Conservation (phyloP, 2,888 invertebrate genomes). For the Papilio protenor region DNA sequence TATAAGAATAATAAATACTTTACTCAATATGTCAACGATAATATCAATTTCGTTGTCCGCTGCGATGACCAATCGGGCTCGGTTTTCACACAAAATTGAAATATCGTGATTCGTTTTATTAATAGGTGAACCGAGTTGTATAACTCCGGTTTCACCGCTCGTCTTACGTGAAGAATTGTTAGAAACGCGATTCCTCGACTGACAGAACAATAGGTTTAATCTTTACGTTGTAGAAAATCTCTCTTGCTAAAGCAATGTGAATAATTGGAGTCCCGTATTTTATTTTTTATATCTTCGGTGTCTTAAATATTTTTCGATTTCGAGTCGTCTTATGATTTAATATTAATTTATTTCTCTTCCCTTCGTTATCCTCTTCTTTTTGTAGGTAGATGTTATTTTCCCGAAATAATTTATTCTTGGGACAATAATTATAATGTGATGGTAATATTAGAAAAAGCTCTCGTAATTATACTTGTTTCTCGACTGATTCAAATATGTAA, state of each 20-base stretch:
- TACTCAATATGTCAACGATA: not conserved
- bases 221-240: conserved; percentile 69
- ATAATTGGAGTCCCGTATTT: conserved; percentile 50
- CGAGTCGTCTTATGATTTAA: conserved; percentile 27
- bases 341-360: conserved; percentile 29
- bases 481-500: not conserved
- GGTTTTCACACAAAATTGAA: conserved; percentile 66
- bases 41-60: conserved; percentile 50
- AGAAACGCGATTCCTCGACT: conserved; percentile 75
- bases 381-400: not conserved
- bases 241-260: conserved; percentile 59
- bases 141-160: conserved; percentile 70
- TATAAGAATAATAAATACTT: not conserved
- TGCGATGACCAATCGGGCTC: conserved; percentile 64
- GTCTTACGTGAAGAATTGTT: conserved; percentile 69
- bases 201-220: conserved; percentile 79
- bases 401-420: not conserved
- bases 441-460: not conserved
- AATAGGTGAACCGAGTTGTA: conserved; percentile 67
- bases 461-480: not conserved
- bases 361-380: not conserved
- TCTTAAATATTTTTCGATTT: conserved; percentile 35
- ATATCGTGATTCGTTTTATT: conserved; percentile 68
- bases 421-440: too few relatives aligned
- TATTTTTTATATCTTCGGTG: conserved; percentile 27